phyloP scores from a whole-genome alignment of 2,113 vertebrate species.

The Ellobius talpinus region DNA sequence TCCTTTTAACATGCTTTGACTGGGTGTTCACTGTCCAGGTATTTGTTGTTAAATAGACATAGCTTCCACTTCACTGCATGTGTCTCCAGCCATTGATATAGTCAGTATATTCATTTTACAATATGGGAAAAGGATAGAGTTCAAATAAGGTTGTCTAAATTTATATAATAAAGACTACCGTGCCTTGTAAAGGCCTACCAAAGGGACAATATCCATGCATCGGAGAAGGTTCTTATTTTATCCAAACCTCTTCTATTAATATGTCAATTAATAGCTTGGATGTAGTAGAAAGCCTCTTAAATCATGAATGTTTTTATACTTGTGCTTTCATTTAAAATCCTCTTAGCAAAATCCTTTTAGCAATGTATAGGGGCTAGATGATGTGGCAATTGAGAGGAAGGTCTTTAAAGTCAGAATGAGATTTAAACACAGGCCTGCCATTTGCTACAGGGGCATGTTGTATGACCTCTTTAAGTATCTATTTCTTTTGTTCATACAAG shows the following conservation, averaged over 20 bases:
- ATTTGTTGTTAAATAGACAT: constrained; percentile 37
- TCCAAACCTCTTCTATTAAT: neutral
- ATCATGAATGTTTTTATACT: neutral
- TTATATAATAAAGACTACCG: neutral
- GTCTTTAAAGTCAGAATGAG: neutral
- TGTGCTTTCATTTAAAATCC: constrained; percentile 30
- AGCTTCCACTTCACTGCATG: neutral
- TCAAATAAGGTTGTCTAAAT: neutral
- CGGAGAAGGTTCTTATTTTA: constrained; percentile 7
- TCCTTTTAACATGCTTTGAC: constrained; percentile 63
- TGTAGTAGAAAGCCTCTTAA: constrained; percentile 4
- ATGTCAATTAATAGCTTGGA: neutral
- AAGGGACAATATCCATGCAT: neutral
- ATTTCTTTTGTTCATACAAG: neutral
- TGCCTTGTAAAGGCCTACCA: neutral
- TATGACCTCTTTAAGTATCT: neutral
- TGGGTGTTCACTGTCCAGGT: constrained; percentile 47
- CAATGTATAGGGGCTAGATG: neutral
- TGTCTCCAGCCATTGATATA: constrained; percentile 32
- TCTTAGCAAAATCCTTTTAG: too few species aligned
- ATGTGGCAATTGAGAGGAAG: neutral
- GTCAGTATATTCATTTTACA: constrained; percentile 32
- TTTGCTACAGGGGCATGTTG: neutral
- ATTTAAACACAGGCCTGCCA: constrained; percentile 17
- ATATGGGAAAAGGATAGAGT: neutral